Evolutionary conservation across 2,113 vertebrate species (phyloP), one percentile per base, ranked within the genome.

Genomic region (Ptychochromis oligacanthus): DNA sequence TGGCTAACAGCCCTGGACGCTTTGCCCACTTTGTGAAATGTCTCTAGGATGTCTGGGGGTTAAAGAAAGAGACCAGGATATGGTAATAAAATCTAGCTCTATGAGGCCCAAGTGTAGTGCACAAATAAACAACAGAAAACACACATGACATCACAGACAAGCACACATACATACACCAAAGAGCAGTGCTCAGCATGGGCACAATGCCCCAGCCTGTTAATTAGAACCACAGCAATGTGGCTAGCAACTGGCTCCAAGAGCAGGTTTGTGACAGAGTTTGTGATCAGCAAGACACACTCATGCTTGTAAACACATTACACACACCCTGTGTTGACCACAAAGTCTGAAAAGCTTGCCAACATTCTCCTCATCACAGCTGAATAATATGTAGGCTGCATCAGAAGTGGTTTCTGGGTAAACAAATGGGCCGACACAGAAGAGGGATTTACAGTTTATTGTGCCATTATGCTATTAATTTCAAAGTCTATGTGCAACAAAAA

Each of bases 261-360:
- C 90, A 91, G 89, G 92, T 93, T 94, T 95, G 93, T 91, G 91
- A 95, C 91, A 90, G 93, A 84, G 89, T 93, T 91, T 92, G 92
- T 90, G 93, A 95, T 94, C 93, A 94, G 89, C 91, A 90, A 91
- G 85, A 92, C 93, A 94, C 93, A 93, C 91, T 88, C 36, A 10
- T 81, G 89, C 92, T 93, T 93, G 92, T 93, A 94, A 95, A 95
- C 92, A 94, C 93, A 79, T 95, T 94, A 90, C 88, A 91, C 90
- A 94, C 91, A 91, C 92, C 89, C 91, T 90, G 85, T 79, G 82
- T 79, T 88, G 80, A 95, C 94, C 93, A 76, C 94, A 94, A 82
- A 84, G 87, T 92, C 92, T 87, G 78, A 87, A 79, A 82, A 31
- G 79, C 87, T 88, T 49, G 88, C 91, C 93, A 92, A 79, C 8